phyloP scores from a whole-genome alignment of 1,140 invertebrate species.

The Chironomus tepperi region DNA sequence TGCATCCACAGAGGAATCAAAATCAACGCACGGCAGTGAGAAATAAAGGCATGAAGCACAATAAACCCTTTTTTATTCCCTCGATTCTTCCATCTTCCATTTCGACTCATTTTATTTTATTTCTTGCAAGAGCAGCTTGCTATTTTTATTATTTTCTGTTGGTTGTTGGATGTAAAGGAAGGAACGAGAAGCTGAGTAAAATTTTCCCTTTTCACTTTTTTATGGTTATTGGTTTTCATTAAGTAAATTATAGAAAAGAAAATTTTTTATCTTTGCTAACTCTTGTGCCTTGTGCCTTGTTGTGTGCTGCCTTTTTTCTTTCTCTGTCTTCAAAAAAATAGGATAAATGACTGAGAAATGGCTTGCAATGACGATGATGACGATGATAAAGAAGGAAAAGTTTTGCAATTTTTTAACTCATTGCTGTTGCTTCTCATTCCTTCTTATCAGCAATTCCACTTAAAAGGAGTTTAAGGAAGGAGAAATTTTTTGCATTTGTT shows the following conservation, averaged over 20 bases:
- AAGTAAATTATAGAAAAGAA: conserved; percentile 23
- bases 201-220: not conserved
- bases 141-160: not conserved
- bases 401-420: no score
- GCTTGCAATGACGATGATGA: conserved; percentile 1
- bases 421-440: no score
- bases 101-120: not conserved
- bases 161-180: not conserved
- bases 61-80: not conserved
- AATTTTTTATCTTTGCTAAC: not conserved
- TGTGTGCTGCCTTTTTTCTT: not conserved
- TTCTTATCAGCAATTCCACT: no score
- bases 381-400: not conserved
- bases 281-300: not conserved
- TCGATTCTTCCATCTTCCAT: not conserved
- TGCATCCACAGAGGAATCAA: not conserved
- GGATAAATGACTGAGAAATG: not conserved
- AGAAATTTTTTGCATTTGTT: not conserved
- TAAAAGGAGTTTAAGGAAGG: no score
- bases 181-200: not conserved
- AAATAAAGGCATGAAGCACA: not conserved
- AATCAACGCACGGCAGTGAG: not conserved
- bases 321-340: not conserved
- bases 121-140: not conserved
- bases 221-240: conserved; percentile 24